Conservation (phyloP, 1,140 invertebrate genomes). For the Drosophila novamexicana region DNA sequence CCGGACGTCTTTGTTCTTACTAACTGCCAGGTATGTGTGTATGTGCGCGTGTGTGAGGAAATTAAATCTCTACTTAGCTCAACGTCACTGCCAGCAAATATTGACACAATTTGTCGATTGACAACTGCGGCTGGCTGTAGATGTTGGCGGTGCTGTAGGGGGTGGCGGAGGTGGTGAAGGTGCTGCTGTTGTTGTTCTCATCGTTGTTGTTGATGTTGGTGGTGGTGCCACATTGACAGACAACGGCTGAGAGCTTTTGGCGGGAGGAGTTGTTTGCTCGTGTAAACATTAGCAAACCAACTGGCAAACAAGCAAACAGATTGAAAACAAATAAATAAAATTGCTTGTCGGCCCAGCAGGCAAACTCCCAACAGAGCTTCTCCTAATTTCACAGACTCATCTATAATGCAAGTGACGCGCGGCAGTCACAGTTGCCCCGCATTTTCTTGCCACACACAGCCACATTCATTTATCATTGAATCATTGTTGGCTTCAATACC, state of each 20-base stretch:
- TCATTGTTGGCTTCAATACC: conserved; percentile 31
- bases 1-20: conserved; percentile 8
- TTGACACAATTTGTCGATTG: conserved; percentile 76
- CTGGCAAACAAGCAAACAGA: conserved; percentile 80
- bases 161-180: not conserved
- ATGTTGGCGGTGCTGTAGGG: not conserved
- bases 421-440: conserved; percentile 5
- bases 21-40: not conserved
- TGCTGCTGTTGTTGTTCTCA: not conserved
- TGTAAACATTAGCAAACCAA: conserved; percentile 82
- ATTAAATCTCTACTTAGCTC: conserved; percentile 78
- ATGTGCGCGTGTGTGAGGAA: conserved; percentile 40
- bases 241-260: conserved; percentile 16
- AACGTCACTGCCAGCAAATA: conserved; percentile 73
- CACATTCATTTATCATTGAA: conserved; percentile 35
- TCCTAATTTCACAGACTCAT: conserved; percentile 13
- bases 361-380: conserved; percentile 23
- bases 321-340: conserved; percentile 80
- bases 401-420: conserved; percentile 50
- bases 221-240: conserved; percentile 20
- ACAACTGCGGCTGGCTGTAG: conserved; percentile 39
- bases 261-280: conserved; percentile 58
- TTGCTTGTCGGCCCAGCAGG: conserved; percentile 51
- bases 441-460: too few species aligned
- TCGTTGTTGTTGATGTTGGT: not conserved